Conservation (phyloP, 2,113 vertebrate species). For the Nibea coibor region DNA sequence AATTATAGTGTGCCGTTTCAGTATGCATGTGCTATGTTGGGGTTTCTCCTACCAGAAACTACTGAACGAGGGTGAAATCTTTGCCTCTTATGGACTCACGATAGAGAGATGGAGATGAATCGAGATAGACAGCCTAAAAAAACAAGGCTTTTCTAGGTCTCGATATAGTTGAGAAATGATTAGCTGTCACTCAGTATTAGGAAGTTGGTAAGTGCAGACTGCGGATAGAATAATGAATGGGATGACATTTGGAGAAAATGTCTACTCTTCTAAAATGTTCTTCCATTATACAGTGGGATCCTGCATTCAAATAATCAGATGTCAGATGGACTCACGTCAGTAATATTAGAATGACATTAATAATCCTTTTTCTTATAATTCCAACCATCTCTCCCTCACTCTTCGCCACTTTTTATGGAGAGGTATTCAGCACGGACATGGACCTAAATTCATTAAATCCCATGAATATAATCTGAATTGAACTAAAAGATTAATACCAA, state of each 20-base stretch:
- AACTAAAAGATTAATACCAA: not conserved
- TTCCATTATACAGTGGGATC: slow-evolving; percentile 17
- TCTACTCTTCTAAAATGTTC: slow-evolving; percentile 43
- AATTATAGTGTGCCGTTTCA: slow-evolving; percentile 23
- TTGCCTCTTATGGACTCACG: not conserved
- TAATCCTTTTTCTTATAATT: not conserved
- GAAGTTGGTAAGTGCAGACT: slow-evolving; percentile 32
- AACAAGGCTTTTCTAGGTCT: not conserved
- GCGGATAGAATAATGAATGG: slow-evolving; percentile 47
- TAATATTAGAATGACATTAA: slow-evolving; percentile 12
- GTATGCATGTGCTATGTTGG: not conserved
- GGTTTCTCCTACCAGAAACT: not conserved
- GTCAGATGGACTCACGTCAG: slow-evolving; percentile 14
- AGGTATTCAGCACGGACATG: not conserved
- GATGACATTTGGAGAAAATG: slow-evolving; percentile 56
- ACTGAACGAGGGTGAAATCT: not conserved
- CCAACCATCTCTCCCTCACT: too few species aligned
- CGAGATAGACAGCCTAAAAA: not conserved
- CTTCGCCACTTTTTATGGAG: not conserved
- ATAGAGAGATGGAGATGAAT: not conserved
- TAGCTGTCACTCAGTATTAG: slow-evolving; percentile 44
- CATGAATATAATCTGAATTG: not conserved
- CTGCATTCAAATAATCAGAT: slow-evolving; percentile 35
- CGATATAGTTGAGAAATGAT: slow-evolving; percentile 41
- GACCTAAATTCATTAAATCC: not conserved